Conservation (phyloP, 2,113 vertebrate species). For the Oncorhynchus gorbuscha region DNA sequence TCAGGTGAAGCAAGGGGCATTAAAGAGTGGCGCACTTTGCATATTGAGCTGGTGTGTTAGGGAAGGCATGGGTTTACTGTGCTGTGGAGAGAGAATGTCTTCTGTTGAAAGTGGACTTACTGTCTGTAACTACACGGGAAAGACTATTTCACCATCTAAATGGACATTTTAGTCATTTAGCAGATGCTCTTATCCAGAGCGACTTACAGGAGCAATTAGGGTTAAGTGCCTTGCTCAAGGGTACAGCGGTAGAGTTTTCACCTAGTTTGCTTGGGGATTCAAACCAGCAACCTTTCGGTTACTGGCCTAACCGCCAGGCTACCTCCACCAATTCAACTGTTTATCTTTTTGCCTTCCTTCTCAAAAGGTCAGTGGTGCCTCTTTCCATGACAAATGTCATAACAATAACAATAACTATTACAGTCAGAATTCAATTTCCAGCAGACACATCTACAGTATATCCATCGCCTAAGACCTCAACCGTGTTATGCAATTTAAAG, state of each 20-base stretch:
- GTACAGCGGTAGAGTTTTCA: too few species aligned
- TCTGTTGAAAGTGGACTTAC: neutral
- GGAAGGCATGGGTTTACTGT: neutral
- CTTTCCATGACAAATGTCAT: neutral
- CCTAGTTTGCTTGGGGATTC: too few species aligned
- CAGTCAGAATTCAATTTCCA: neutral
- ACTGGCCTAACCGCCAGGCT: neutral
- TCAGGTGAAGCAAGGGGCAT: neutral
- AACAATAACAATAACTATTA: neutral
- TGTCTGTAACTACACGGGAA: neutral
- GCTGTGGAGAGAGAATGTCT: neutral
- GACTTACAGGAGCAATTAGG: too few species aligned
- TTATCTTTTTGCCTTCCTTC: neutral
- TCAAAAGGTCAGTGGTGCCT: neutral
- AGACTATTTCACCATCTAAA: neutral
- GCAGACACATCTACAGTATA: neutral
- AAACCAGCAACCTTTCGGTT: too few species aligned
- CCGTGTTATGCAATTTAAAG: conserved; percentile 4
- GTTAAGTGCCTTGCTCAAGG: too few species aligned
- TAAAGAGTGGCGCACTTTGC: neutral
- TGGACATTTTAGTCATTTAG: too few species aligned
- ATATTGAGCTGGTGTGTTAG: neutral
- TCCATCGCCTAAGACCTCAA: neutral
- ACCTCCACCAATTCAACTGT: neutral
- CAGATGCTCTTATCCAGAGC: too few species aligned